Evolutionary conservation across 2,113 vertebrate genomes (phyloP).

Genomic region (Hystrix cristata): DNA sequence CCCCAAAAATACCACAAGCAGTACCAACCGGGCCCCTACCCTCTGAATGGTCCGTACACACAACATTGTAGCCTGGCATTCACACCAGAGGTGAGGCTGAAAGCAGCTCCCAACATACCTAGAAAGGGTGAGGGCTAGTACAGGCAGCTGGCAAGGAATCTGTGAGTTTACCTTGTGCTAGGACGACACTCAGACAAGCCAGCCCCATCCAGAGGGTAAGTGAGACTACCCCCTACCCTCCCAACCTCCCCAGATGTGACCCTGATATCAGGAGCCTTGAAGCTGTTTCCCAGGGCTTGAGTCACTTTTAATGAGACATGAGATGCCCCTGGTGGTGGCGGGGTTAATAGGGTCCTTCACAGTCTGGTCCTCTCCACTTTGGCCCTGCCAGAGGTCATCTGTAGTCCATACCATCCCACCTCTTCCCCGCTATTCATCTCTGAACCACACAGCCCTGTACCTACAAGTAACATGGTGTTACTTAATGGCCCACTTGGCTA

Average conservation of each 20-base stretch:
- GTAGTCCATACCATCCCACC: too few species aligned
- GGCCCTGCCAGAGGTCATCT: background rate
- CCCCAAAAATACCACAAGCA: background rate
- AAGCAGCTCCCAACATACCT: background rate
- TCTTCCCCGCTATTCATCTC: background rate
- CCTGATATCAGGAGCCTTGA: background rate
- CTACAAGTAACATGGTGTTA: background rate
- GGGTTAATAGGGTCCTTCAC: background rate
- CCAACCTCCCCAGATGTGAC: too few species aligned
- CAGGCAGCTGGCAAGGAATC: background rate
- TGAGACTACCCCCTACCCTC: background rate
- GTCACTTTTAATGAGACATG: background rate
- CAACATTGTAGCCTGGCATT: background rate
- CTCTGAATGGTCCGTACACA: background rate
- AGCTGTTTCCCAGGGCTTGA: background rate
- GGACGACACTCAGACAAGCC: background rate
- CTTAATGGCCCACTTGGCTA: background rate
- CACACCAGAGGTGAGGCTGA: rapidly evolving
- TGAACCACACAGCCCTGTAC: background rate
- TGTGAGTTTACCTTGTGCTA: too few species aligned
- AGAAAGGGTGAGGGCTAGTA: background rate
- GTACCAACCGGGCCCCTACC: background rate
- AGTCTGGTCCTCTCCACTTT: background rate
- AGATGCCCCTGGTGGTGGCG: background rate
- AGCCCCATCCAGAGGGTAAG: background rate